Percentiles rank a stretch among this genome's conserved stretches.
Evolutionary conservation across 1,140 invertebrate genomes (phyloP).

Genomic region (Belonocnema kinseyi): DNA sequence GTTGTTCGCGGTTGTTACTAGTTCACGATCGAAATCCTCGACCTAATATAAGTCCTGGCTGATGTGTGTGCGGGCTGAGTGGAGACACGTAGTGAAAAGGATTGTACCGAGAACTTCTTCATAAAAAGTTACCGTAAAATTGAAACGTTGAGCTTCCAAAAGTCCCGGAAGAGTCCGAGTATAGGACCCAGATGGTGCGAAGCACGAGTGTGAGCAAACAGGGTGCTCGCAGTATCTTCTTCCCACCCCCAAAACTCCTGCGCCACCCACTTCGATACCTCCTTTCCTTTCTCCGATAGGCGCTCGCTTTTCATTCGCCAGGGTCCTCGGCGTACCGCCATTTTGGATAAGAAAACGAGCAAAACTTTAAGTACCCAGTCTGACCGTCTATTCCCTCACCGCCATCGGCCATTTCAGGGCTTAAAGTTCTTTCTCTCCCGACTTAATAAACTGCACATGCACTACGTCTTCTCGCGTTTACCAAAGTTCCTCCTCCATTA

Average conservation of each 20-base stretch:
- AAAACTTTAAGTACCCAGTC: slow-evolving; percentile 51
- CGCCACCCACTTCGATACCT: slow-evolving; percentile 12
- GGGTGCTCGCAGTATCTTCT: not conserved
- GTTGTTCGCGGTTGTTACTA: slow-evolving; percentile 40
- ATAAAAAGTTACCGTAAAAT: slow-evolving; percentile 28
- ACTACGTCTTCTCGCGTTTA: slow-evolving; percentile 33
- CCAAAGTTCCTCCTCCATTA: slow-evolving; percentile 21
- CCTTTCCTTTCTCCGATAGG: slow-evolving; percentile 18
- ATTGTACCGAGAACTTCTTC: slow-evolving; percentile 36
- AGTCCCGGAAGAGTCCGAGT: slow-evolving; percentile 30
- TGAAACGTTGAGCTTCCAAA: slow-evolving; percentile 33
- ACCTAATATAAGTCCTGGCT: slow-evolving; percentile 7
- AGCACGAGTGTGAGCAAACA: slow-evolving; percentile 28
- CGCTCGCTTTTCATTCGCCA: slow-evolving; percentile 30
- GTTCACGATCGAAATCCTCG: slow-evolving; percentile 3
- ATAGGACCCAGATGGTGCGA: slow-evolving; percentile 7
- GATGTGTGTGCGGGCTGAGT: slow-evolving; percentile 27
- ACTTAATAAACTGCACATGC: slow-evolving; percentile 52
- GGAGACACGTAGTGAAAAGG: slow-evolving; percentile 30
- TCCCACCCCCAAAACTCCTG: slow-evolving; percentile 22
- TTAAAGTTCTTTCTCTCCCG: slow-evolving; percentile 47
- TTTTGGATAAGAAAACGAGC: slow-evolving; percentile 57
- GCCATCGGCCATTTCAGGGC: slow-evolving; percentile 32
- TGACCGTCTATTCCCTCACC: slow-evolving; percentile 17
- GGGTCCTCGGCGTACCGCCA: slow-evolving; percentile 16